A percentile compares a stretch with the other conserved stretches of the same genome.
Conservation (phyloP, 2,113 vertebrate genomes). For the Crotalus horridus region DNA sequence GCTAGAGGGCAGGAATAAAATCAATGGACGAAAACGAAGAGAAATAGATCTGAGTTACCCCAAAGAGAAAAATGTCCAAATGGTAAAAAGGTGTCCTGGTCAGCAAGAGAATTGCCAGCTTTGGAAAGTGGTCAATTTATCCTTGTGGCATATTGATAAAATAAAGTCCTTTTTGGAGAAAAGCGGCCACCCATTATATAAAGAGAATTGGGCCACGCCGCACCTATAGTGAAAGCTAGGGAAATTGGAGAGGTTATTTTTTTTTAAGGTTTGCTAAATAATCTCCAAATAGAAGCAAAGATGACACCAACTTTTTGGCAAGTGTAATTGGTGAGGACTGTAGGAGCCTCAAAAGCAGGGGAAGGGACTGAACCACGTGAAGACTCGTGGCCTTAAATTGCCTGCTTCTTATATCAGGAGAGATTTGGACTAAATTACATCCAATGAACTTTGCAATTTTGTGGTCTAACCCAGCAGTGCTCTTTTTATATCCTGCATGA, state of each 20-base stretch:
- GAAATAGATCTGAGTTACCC: background rate
- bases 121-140: background rate
- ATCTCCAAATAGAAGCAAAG: background rate
- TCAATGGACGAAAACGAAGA: background rate
- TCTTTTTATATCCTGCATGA: background rate
- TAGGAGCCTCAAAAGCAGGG: background rate
- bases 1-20: background rate
- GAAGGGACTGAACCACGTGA: background rate
- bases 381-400: background rate
- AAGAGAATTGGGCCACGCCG: background rate
- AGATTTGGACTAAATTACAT: background rate
- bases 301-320: background rate
- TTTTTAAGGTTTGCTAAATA: background rate
- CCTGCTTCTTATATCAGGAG: background rate
- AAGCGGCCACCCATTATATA: background rate
- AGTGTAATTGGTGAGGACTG: background rate
- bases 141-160: background rate
- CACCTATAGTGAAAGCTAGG: background rate
- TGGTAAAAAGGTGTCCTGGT: background rate
- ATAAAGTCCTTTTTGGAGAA: background rate
- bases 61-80: background rate
- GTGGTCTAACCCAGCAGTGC: background rate
- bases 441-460: background rate
- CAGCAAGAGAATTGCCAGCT: background rate
- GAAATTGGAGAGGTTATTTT: background rate